Conservation (phyloP, 2,113 vertebrate species). For the Holacanthus passer region DNA sequence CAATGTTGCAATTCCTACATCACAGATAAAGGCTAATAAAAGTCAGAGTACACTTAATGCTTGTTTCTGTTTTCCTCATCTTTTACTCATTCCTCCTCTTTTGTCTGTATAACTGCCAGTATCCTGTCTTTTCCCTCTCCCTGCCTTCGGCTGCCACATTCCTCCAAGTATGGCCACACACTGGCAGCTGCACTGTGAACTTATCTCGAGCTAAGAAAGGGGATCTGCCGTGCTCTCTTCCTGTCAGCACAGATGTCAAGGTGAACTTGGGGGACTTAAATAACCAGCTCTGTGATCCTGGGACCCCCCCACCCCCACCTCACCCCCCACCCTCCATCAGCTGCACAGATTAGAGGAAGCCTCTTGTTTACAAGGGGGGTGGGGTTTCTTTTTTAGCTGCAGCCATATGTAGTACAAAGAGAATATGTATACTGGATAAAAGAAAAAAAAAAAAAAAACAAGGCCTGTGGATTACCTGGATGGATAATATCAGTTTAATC, state of each 20-base stretch:
- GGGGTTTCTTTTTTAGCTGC: constrained; percentile 49
- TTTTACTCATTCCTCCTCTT: neutral
- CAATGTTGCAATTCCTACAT: neutral
- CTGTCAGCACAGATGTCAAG: constrained; percentile 86
- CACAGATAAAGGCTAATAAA: neutral
- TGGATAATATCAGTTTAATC: constrained; percentile 17
- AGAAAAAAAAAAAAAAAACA: constrained; percentile 1
- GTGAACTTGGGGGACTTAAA: constrained; percentile 86
- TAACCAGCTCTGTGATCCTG: constrained; percentile 73
- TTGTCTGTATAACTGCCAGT: constrained; percentile 5
- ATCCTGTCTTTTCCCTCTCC: constrained; percentile 8
- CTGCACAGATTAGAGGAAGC: constrained; percentile 74
- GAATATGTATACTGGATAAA: neutral
- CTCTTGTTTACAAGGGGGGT: constrained; percentile 73
- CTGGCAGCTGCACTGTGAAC: constrained; percentile 83
- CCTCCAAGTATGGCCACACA: constrained; percentile 68
- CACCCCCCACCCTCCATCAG: constrained; percentile 29
- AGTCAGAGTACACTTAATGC: neutral
- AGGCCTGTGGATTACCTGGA: constrained; percentile 37
- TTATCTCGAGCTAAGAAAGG: constrained; percentile 81
- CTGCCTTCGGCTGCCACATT: constrained; percentile 38
- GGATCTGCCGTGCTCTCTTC: constrained; percentile 80
- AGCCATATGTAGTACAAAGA: constrained; percentile 10
- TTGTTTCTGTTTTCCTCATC: neutral
- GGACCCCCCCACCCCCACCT: constrained; percentile 17